These are phyloP conservation scores for Apodemia hepburni DNA, from an alignment of 2,888 invertebrate species.

Conservation along the genomic window DNA sequence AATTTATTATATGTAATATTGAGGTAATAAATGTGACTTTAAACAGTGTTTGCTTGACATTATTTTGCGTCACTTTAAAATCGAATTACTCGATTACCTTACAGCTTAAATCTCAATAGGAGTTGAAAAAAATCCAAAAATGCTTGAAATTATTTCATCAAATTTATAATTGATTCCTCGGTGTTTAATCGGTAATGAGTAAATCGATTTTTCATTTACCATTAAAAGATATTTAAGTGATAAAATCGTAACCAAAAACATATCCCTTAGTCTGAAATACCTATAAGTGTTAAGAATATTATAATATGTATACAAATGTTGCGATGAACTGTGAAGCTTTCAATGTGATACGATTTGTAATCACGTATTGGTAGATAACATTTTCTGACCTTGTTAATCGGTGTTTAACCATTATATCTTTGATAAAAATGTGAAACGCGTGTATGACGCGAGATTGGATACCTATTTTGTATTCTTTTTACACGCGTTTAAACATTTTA, in stretches of 20 bases:
- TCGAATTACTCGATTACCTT: conserved; percentile 16
- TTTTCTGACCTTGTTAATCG: conserved; percentile 19
- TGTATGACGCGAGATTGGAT: conserved; percentile 70
- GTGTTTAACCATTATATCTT: conserved; percentile 23
- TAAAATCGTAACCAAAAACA: conserved; percentile 70
- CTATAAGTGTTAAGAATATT: conserved; percentile 41
- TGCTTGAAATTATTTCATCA: background rate
- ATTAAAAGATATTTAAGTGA: conserved; percentile 46
- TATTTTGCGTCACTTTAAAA: conserved; percentile 12
- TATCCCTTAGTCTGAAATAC: conserved; percentile 70
- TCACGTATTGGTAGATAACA: conserved; percentile 18
- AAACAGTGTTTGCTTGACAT: conserved; percentile 36
- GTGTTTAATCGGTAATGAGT: conserved; percentile 1
- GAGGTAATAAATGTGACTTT: conserved; percentile 77
- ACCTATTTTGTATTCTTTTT: conserved; percentile 51
- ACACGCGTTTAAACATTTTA: conserved; percentile 55
- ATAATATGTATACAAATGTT: conserved; percentile 35
- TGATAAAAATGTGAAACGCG: conserved; percentile 46
- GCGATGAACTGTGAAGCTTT: conserved; percentile 35
- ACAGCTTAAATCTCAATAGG: background rate
- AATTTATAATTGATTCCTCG: background rate
- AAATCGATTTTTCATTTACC: conserved; percentile 16
- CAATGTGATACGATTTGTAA: conserved; percentile 36
- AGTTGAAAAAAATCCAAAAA: background rate
- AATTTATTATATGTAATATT: conserved; percentile 51